Conservation (phyloP, 2,888 invertebrate species). For the Bruchidius siliquastri region DNA sequence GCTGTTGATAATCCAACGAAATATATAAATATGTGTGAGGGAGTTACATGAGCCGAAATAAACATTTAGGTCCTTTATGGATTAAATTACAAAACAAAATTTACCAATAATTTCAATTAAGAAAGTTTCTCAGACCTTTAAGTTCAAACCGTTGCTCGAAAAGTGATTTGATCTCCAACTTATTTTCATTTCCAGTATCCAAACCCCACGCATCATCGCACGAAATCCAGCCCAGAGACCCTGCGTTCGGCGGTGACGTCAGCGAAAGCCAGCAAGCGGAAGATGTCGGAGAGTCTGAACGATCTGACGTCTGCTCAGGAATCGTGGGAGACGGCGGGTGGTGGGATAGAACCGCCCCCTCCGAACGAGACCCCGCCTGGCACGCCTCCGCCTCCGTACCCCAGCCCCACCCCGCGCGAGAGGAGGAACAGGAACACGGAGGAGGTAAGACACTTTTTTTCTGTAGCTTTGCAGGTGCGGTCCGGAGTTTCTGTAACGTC, state of each 20-base stretch:
- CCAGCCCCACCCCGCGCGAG: slow-evolving; percentile 41
- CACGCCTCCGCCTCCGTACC: slow-evolving; percentile 85
- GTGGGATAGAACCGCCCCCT: slow-evolving; percentile 9
- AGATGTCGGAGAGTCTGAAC: slow-evolving; percentile 58
- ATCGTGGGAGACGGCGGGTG: slow-evolving; percentile 36
- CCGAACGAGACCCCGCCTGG: slow-evolving; percentile 51
- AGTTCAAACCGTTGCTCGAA: too few relatives aligned
- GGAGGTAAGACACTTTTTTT: slow-evolving; percentile 6
- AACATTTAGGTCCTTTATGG: too few relatives aligned
- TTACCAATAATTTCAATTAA: too few relatives aligned
- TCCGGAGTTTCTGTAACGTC: too few relatives aligned
- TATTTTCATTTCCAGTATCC: slow-evolving; percentile 35
- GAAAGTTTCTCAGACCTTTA: too few relatives aligned
- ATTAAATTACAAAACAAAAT: too few relatives aligned
- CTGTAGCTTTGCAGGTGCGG: too few relatives aligned
- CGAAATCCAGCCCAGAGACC: slow-evolving; percentile 63
- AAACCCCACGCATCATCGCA: slow-evolving; percentile 56
- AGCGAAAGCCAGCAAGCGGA: slow-evolving; percentile 47
- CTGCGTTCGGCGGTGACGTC: slow-evolving; percentile 39
- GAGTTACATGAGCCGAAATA: too few relatives aligned
- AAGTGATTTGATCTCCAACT: too few relatives aligned
- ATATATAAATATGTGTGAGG: too few relatives aligned
- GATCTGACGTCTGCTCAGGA: slow-evolving; percentile 50
- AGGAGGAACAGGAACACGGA: slow-evolving; percentile 27
- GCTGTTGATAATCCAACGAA: too few relatives aligned